Base-by-base conservation (phyloP, 2,113 vertebrate genomes). In the Mesitornis unicolor region DNA sequence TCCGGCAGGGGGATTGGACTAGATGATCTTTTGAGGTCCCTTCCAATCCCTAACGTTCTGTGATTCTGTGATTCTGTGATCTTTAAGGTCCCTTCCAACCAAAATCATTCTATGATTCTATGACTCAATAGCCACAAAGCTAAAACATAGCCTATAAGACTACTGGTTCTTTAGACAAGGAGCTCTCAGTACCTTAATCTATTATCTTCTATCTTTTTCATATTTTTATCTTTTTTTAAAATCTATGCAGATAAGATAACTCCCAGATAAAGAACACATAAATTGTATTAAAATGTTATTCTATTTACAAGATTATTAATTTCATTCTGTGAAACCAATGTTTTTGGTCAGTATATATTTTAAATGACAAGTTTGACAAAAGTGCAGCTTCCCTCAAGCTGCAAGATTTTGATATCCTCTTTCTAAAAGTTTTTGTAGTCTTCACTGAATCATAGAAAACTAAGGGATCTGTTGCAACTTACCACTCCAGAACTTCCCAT, bases 401-500 rank as follows among this genome's bases (percentile, higher is more conserved):
- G 28, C 10, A 78, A 50, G 64, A 25, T 21, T 33, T 73, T 78
- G 20, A 16, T 74, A 11, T 12, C 13, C 5, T 60, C 16, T 67
- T 91, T 60, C 45, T 71, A 38, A 69, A 70, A 16, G 3, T 54
- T 73, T 29, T 29, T 42, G 8, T 13, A 67, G 28, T 13, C 24
- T 60, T 63, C 50, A 76, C n/a, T 56, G 19, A 65, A 64, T 56
- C 28, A 57, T 11, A 26, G 50, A 69, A 70, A 25, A 63, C 71
- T 22, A n/a, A 11, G 8, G 11, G 9, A 50, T 79, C 12, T 60
- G 4, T 78, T 93, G n/a, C 57, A 79, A 94, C 98, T 13, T 98
- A 99, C 99, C 85, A 7, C 97, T 98, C 96, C 96, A 96, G 92
- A 98, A 98, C 36, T 91, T 95, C 51, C 90, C 96, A 28, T 75